Evolutionary conservation across 2,797 vertebrate species (phyloP), one percentile per base, ranked within the genome.

Genomic region (Poecilia picta): DNA sequence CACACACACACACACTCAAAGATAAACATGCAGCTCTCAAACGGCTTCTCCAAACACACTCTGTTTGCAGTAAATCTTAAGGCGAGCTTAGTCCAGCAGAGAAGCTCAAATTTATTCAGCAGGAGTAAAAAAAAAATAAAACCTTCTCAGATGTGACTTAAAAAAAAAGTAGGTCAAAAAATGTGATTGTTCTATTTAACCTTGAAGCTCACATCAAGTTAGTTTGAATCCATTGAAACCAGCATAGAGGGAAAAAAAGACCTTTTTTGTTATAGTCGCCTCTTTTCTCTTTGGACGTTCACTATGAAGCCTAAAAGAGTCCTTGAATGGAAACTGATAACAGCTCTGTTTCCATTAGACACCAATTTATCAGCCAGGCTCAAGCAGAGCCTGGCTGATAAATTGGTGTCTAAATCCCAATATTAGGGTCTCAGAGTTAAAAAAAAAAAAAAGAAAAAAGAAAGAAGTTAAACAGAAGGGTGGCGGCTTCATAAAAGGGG

Each of bases 261-360:
- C 82, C 74, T 5, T 72, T 53, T 57, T 70, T 80, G 47, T 88
- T 77, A 75, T 72, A 77, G 73, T 76, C 82, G 75, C 64, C 73
- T 75, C 64, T 81, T 77, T 84, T 47, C 76, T 85, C 68, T 78
- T 59, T 79, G 43, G 71, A 41, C 83, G 76, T 88, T 90, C 77
- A 78, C 79, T 39, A 12, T 10, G n/a, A 76, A 72, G 46, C 62
- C 77, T 79, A 87, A 83, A 45, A 53, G 72, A 85, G 87, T 86
- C 83, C 80, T 88, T 87, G 81, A 90, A 83, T 41, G 2, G 33
- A n/a, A 75, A 43, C 77, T 68, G 81, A 73, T 82, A 85, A 83
- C 55, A 77, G 75, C 76, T 77, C 73, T 74, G 72, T 75, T 72
- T 62, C n/a, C n/a, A n/a, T n/a, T n/a, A n/a, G n/a, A n/a, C n/a